Conservation (phyloP, 2,797 vertebrate species). For the Silurus aristotelis region DNA sequence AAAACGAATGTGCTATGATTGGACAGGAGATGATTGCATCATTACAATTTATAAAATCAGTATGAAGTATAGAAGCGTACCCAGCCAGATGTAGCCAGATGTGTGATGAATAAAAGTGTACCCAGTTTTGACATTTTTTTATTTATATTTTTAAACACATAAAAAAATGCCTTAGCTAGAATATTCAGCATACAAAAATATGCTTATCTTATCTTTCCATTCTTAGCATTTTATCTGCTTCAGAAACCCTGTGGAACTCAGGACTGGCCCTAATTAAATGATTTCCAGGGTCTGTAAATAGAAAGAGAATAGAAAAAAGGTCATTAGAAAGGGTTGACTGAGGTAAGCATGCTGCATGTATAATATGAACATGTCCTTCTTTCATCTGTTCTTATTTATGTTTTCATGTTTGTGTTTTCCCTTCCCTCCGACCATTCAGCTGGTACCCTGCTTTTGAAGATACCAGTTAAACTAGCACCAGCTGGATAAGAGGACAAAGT, state of each 20-base stretch:
- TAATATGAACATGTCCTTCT: constrained; percentile 36
- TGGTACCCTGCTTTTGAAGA: constrained; percentile 51
- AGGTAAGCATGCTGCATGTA: constrained; percentile 36
- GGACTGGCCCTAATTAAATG: constrained; percentile 35
- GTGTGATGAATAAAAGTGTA: constrained; percentile 18
- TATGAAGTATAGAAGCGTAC: constrained; percentile 19
- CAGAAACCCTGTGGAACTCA: constrained; percentile 11
- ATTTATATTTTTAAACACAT: constrained; percentile 17
- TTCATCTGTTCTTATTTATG: constrained; percentile 52
- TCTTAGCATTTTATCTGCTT: constrained; percentile 17
- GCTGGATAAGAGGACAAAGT: constrained; percentile 39
- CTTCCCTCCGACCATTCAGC: constrained; percentile 43
- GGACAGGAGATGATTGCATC: constrained; percentile 50
- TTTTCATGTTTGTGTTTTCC: constrained; percentile 44
- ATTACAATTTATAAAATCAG: constrained; percentile 53
- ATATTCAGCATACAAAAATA: constrained; percentile 3
- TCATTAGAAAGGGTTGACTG: constrained; percentile 39
- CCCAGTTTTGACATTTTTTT: constrained; percentile 15
- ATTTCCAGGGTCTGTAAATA: constrained; percentile 37
- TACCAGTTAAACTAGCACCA: constrained; percentile 50
- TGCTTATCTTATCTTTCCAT: constrained; percentile 34
- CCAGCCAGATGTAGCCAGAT: background rate
- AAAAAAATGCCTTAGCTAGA: constrained; percentile 10
- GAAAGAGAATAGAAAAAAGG: constrained; percentile 16
- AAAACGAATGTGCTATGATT: constrained; percentile 2